Evolutionary conservation across 2,113 vertebrate genomes (phyloP).

Genomic region (Rousettus leschenaultii): DNA sequence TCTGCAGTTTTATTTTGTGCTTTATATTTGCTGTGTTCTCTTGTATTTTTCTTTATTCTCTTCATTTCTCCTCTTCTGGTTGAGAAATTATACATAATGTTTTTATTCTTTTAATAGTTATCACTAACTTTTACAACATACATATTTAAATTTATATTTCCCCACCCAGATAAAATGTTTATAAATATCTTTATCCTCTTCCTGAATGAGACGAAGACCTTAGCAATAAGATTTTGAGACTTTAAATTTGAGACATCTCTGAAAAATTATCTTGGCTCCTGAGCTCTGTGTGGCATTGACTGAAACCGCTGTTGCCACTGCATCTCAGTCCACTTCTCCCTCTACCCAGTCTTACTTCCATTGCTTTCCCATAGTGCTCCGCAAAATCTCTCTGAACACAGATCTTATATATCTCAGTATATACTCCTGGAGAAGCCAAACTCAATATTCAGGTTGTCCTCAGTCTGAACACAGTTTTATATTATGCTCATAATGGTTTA

Average conservation of each 20-base stretch:
- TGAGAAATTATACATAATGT: not conserved
- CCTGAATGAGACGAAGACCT: not conserved
- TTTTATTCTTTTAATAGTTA: not conserved
- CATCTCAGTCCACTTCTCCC: not conserved
- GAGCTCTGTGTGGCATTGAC: too few relatives aligned
- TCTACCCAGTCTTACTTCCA: not conserved
- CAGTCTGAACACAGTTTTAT: not conserved
- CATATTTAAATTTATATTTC: not conserved
- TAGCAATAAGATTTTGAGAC: not conserved
- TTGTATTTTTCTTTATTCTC: not conserved
- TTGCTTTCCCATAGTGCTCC: not conserved
- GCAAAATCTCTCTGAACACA: not conserved
- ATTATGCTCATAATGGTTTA: too few relatives aligned
- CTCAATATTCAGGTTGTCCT: not conserved
- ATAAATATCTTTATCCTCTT: not conserved
- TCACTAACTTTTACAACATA: not conserved
- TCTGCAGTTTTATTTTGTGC: not conserved
- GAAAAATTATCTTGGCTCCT: not conserved
- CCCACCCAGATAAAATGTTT: not conserved
- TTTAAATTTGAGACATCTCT: not conserved
- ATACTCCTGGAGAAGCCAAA: not conserved
- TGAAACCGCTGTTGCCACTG: not conserved
- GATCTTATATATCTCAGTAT: not conserved
- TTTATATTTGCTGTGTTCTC: not conserved
- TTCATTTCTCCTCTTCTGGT: not conserved